Base-by-base conservation (phyloP, 1,140 invertebrate species). In the Caerostris darwini region DNA sequence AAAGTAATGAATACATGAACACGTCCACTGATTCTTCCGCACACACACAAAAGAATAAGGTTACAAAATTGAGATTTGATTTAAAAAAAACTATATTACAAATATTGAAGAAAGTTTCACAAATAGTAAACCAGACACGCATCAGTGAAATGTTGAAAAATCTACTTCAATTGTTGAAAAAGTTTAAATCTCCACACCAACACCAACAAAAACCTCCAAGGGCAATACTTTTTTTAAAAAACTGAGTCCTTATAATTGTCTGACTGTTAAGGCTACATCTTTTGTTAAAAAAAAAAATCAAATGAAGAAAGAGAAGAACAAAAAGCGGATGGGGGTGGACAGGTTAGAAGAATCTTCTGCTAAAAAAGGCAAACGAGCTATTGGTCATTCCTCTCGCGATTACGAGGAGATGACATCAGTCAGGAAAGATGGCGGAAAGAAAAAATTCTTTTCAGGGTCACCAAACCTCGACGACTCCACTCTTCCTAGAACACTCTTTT, bases 381-480 rank as follows among this genome's bases (percentile, higher is more conserved):
- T 61, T 89, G 87, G 87, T 69, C 87, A 89, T 89, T 89, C 61
- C 87, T 69, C 87, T 69, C 53, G 4, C 14, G 34, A 69, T 17
- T 89, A 53, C 7, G 34, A n/a, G 64, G 34, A n/a, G 87, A 54
- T 89, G 59, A 67, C 87, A 69, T 89, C 50, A 89, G 12, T 34
- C 34, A 50, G 50, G 19, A 64, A 61, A 87, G 85, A 87, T 87
- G 85, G 85, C 85, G 85, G 85, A 87, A 87, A 89, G 58, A 71
- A n/a, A 17, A 61, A 7, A 59, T 5, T 14, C 7, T 14, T 50
- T 89, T 89, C 87, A 89, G 87, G 87, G 87, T 89, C 87, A 89
- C 64, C 58, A 89, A 89, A 89, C 82, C 53, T 53, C 50, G 34
- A 54, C 57, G 19, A 34, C 19, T 87, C n/a, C 58, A 53, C 3